These are phyloP conservation scores for Callopanchax toddi DNA, from an alignment of 2,113 vertebrate genomes.

Conservation along the genomic window DNA sequence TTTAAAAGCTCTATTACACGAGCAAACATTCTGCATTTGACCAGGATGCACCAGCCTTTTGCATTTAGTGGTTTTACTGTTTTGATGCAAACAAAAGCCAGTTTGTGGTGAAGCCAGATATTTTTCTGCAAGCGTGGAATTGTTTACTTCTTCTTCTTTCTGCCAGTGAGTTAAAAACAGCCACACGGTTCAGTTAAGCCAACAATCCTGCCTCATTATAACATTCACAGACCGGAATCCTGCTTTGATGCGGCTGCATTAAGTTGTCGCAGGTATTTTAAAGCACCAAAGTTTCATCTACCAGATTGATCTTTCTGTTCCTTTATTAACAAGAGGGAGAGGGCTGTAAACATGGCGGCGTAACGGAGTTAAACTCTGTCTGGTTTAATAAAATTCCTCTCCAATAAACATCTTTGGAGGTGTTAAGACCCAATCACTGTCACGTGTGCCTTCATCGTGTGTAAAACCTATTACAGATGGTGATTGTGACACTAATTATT, in stretches of 20 bases:
- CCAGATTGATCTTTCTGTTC: constrained; percentile 4
- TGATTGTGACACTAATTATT: constrained; percentile 56
- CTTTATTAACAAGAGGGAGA: constrained; percentile 6
- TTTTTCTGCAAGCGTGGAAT: constrained; percentile 41
- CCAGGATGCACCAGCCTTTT: constrained; percentile 20
- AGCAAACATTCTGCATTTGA: constrained; percentile 27
- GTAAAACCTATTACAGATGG: constrained; percentile 61
- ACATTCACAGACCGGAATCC: constrained; percentile 48
- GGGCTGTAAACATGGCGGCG: constrained; percentile 1
- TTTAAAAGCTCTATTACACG: constrained; percentile 35
- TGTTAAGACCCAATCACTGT: constrained; percentile 42
- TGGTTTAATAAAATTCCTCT: constrained; percentile 48
- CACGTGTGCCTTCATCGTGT: constrained; percentile 50
- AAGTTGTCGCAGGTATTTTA: constrained; percentile 21
- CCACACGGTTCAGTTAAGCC: constrained; percentile 42
- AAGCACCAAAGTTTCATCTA: constrained; percentile 22
- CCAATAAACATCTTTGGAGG: constrained; percentile 59
- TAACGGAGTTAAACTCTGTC: constrained; percentile 48
- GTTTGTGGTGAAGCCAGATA: constrained; percentile 48
- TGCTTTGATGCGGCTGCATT: constrained; percentile 18
- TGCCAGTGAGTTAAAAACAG: constrained; percentile 53
- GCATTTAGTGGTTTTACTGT: constrained; percentile 41
- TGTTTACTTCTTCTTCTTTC: constrained; percentile 38
- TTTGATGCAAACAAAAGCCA: constrained; percentile 31
- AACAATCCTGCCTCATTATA: constrained; percentile 36